Conservation (phyloP, 2,113 vertebrate genomes). For the Ptyas mucosa region DNA sequence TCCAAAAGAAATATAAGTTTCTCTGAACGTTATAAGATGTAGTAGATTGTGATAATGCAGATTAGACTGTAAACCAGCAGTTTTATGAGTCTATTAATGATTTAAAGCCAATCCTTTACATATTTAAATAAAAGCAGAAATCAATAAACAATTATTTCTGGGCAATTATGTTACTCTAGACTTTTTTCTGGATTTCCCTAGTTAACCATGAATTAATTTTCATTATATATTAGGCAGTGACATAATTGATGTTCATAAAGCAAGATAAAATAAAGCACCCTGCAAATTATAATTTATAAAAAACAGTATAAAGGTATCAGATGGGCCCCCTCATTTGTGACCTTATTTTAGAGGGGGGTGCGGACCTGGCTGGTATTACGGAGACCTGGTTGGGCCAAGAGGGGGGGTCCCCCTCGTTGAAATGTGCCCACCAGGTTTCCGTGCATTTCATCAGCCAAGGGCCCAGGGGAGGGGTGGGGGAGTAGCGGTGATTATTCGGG, state of each 20-base stretch:
- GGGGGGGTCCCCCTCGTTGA: no score
- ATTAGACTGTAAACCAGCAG: slow-evolving; percentile 24
- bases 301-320: slow-evolving; percentile 62
- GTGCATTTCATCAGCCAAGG: no score
- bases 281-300: slow-evolving; percentile 55
- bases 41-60: slow-evolving; percentile 7
- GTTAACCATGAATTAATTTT: slow-evolving; percentile 71
- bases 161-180: slow-evolving; percentile 40
- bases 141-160: slow-evolving; percentile 70
- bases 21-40: neutral
- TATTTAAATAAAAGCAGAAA: slow-evolving; percentile 65
- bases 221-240: slow-evolving; percentile 46
- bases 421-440: no score
- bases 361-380: no score
- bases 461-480: no score
- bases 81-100: slow-evolving; percentile 20
- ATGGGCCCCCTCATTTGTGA: no score
- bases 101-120: slow-evolving; percentile 47
- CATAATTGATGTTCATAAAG: slow-evolving; percentile 56
- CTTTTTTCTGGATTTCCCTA: slow-evolving; percentile 50
- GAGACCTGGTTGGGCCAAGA: no score
- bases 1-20: neutral
- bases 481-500: no score
- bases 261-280: slow-evolving; percentile 50
- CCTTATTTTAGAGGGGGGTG: no score